Base-by-base conservation (phyloP, 2,797 vertebrate genomes). In the Gallinago solitaria region DNA sequence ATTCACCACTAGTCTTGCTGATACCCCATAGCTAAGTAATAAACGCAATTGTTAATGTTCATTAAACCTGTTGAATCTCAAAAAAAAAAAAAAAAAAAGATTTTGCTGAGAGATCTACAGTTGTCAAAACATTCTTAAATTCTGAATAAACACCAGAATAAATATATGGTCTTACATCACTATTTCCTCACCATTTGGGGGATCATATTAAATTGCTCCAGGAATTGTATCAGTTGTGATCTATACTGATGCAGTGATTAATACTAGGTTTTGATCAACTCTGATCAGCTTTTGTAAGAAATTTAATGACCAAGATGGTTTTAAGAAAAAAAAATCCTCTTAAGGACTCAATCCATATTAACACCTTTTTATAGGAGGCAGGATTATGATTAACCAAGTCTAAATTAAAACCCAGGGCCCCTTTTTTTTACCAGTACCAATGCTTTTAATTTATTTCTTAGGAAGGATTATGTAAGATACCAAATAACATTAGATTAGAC, bases 401-500 rank as follows among this genome's bases (percentile, higher is more conserved):
- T 95, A 97, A 96, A 91, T 92, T 96, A 91, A 97, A 97, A 96
- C 53, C 64, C 75, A 87, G 39, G 69, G 19, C 57, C 32, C 28
- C 12, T 59, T 74, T 63, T 63, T 57, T 43, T 60, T 84, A 75
- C 47, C 12, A 88, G 82, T 91, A 68, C 43, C 83, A 69, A 63
- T 91, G 20, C 15, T 92, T 95, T 94, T 96, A 91, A 95, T 97
- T 95, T 96, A 86, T 93, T 98, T 97, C 83, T 93, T 73, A 57
- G 18, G 63, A 93, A 90, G 85, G 83, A 95, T 96, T 97, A 94
- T 91, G 88, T 71, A 70, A 96, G 81, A 89, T 94, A 96, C 65
- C 48, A 87, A 74, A 93, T 88, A 83, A 86, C 84, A 94, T 93
- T 93, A 96, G 78, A 90, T 84, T 68, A 92, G 65, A 79, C 56